These are phyloP conservation scores for Pyrrhia umbra DNA, from an alignment of 2,888 invertebrate genomes.

Conservation along the genomic window DNA sequence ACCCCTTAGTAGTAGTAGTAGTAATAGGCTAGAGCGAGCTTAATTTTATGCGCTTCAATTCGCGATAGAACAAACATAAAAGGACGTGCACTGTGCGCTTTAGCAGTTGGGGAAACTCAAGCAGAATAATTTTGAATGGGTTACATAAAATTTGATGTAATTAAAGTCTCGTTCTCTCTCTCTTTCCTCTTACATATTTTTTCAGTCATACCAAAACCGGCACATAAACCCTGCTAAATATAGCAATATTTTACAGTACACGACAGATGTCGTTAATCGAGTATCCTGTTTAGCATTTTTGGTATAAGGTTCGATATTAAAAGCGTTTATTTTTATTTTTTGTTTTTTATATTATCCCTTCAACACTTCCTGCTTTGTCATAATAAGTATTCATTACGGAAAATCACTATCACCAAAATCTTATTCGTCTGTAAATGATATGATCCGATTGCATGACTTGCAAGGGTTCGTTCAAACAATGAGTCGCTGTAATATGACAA, in stretches of 20 bases:
- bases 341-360: neutral
- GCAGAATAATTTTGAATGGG: neutral
- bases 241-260: neutral
- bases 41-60: conserved; percentile 14
- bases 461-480: conserved; percentile 56
- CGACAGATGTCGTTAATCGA: neutral
- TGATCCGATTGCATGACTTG: conserved; percentile 56
- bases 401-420: conserved; percentile 18
- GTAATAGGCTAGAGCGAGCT: conserved; percentile 18
- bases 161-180: neutral
- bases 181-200: neutral
- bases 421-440: conserved; percentile 32
- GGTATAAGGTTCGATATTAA: neutral
- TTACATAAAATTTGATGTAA: neutral
- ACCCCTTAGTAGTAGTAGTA: too few species aligned
- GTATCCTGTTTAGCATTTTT: neutral
- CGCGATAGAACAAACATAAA: neutral
- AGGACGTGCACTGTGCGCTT: neutral
- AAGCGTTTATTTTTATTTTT: neutral
- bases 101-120: too few species aligned
- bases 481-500: conserved; percentile 60
- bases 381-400: neutral
- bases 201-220: neutral
- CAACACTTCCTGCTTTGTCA: conserved; percentile 12
- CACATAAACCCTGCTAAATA: neutral